Conservation (phyloP, 1,140 invertebrate species). For the Drosophila takahashii region DNA sequence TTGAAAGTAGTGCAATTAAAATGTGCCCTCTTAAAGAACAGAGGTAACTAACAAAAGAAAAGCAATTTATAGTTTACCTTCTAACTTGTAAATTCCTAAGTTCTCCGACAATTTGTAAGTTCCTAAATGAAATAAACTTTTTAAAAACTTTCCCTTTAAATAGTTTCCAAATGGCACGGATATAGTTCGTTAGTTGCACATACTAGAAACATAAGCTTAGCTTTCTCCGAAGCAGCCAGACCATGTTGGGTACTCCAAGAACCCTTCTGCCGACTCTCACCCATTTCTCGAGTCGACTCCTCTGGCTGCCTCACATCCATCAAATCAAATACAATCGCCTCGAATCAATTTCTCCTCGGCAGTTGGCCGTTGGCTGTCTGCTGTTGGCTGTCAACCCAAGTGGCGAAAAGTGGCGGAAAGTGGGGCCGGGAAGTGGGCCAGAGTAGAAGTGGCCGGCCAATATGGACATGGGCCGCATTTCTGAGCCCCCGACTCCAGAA, state of each 20-base stretch:
- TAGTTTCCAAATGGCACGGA: neutral
- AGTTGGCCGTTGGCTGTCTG: constrained; percentile 18
- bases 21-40: too few relatives aligned
- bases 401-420: constrained; percentile 24
- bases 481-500: constrained; percentile 16
- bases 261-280: constrained; percentile 33
- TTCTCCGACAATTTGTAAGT: too few relatives aligned
- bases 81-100: too few relatives aligned
- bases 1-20: too few relatives aligned
- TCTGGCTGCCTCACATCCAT: constrained; percentile 9
- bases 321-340: constrained; percentile 20
- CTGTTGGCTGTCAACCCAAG: constrained; percentile 25
- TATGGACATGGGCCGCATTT: constrained; percentile 40
- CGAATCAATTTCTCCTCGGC: constrained; percentile 42
- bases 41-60: too few relatives aligned
- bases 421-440: constrained; percentile 33
- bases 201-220: neutral
- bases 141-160: neutral
- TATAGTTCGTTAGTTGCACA: neutral
- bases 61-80: too few relatives aligned
- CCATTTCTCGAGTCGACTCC: neutral
- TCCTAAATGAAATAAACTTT: neutral
- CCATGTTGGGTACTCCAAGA: constrained; percentile 1
- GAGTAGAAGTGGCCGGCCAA: constrained; percentile 20
- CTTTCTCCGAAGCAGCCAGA: constrained; percentile 14